Evolutionary conservation across 2,888 invertebrate species (phyloP).

Genomic region (Tigriopus californicus): DNA sequence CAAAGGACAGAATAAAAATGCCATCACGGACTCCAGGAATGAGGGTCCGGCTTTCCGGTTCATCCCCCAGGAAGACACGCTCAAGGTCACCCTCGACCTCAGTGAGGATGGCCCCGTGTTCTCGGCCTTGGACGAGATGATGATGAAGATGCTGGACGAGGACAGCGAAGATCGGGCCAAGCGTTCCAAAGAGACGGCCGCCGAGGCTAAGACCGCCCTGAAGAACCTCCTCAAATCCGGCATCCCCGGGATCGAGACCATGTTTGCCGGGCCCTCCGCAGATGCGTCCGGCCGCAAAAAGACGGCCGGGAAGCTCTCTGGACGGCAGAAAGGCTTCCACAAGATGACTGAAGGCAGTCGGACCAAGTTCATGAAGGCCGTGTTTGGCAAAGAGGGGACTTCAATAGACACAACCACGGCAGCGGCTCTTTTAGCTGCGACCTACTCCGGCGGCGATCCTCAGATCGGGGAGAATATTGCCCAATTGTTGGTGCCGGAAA

Average conservation of each 20-base stretch:
- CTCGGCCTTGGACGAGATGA: conserved; percentile 14
- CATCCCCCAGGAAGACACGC: conserved; percentile 14
- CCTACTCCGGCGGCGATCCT: conserved; percentile 15
- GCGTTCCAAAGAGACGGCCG: background rate
- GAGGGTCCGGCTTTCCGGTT: conserved; percentile 8
- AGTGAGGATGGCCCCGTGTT: conserved; percentile 15
- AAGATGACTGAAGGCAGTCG: conserved; percentile 12
- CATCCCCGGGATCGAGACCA: conserved; percentile 12
- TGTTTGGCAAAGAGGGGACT: conserved; percentile 16
- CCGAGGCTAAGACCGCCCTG: conserved; percentile 10
- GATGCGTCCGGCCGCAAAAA: background rate
- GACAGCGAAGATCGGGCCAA: background rate
- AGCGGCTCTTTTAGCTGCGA: conserved; percentile 13
- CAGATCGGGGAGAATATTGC: conserved; percentile 13
- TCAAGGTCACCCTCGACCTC: conserved; percentile 13
- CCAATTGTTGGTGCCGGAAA: conserved; percentile 7
- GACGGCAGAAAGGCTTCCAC: conserved; percentile 13
- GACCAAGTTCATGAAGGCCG: conserved; percentile 15
- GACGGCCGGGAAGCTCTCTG: background rate
- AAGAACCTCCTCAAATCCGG: conserved; percentile 14
- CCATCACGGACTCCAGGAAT: conserved; percentile 1
- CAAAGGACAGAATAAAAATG: conserved; percentile 13
- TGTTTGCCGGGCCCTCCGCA: conserved; percentile 6
- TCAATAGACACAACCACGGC: conserved; percentile 5
- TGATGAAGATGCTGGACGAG: conserved; percentile 15